phyloP scores from a whole-genome alignment of 2,888 invertebrate species.

The Drosophila mimica region DNA sequence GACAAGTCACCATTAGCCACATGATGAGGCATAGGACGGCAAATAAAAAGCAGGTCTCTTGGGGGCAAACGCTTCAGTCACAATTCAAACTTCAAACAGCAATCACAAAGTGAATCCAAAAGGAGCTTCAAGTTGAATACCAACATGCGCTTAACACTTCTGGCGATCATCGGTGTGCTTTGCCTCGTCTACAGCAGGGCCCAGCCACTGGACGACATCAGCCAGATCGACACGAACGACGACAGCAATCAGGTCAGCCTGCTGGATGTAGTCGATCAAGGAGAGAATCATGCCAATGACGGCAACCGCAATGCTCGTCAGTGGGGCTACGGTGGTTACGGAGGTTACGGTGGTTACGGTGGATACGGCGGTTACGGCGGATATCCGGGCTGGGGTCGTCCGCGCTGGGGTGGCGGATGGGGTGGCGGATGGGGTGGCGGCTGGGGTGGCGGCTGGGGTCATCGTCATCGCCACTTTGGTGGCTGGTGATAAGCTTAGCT shows the following conservation, averaged over 20 bases:
- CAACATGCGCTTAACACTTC: constrained; percentile 60
- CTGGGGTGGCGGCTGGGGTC: constrained; percentile 7
- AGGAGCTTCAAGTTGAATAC: not conserved
- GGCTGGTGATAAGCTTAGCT: constrained; percentile 32
- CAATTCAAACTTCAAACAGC: constrained; percentile 2
- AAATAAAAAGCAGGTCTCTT: constrained; percentile 37
- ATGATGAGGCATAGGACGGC: not conserved
- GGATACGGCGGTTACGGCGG: constrained; percentile 1
- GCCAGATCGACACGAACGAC: constrained; percentile 8
- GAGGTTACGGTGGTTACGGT: constrained; percentile 7
- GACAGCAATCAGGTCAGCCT: constrained; percentile 26
- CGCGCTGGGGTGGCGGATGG: constrained; percentile 32
- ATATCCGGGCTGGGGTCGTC: constrained; percentile 27
- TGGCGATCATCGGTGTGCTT: constrained; percentile 51
- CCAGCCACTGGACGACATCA: constrained; percentile 16
- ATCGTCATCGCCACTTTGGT: not conserved
- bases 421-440: constrained; percentile 28
- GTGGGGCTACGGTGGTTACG: not conserved
- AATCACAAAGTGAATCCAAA: constrained; percentile 5
- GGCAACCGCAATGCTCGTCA: not conserved
- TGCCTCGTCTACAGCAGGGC: constrained; percentile 49
- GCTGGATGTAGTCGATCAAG: constrained; percentile 51
- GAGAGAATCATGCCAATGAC: constrained; percentile 17
- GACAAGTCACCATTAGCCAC: constrained; percentile 8
- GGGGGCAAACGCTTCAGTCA: constrained; percentile 32